These are phyloP conservation scores for Podocnemis expansa DNA, from an alignment of 2,113 vertebrate genomes.

Conservation along the genomic window DNA sequence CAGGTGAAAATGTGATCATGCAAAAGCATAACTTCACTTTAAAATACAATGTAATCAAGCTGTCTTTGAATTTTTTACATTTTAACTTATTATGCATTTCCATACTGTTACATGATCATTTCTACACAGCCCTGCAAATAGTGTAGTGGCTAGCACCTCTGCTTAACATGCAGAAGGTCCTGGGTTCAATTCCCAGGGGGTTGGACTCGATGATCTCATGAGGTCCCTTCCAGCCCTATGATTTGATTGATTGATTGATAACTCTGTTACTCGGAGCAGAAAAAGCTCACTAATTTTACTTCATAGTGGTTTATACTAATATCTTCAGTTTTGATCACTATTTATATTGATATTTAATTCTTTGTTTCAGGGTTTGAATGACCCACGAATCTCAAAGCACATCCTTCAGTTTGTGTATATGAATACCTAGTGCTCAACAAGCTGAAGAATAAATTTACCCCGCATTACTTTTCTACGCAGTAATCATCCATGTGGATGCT, in stretches of 20 bases:
- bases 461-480: background rate
- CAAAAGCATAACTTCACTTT: background rate
- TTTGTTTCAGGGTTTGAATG: background rate
- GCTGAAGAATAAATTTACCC: background rate
- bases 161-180: too few relatives aligned
- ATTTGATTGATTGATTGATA: too few relatives aligned
- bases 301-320: fast-evolving
- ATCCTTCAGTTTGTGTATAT: background rate
- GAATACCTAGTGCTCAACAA: background rate
- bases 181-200: too few relatives aligned
- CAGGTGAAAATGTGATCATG: background rate
- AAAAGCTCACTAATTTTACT: background rate
- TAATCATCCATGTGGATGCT: background rate
- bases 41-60: background rate
- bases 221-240: too few relatives aligned
- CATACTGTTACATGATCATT: background rate
- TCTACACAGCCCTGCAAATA: background rate
- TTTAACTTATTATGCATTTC: conserved; percentile 4
- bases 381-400: background rate
- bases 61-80: background rate
- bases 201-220: too few relatives aligned
- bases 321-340: background rate
- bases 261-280: background rate
- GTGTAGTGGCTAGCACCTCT: too few relatives aligned
- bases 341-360: background rate